Evolutionary conservation across 1,140 invertebrate species (phyloP), one percentile per base, ranked within the genome.

Genomic region (Plutomurus gul): DNA sequence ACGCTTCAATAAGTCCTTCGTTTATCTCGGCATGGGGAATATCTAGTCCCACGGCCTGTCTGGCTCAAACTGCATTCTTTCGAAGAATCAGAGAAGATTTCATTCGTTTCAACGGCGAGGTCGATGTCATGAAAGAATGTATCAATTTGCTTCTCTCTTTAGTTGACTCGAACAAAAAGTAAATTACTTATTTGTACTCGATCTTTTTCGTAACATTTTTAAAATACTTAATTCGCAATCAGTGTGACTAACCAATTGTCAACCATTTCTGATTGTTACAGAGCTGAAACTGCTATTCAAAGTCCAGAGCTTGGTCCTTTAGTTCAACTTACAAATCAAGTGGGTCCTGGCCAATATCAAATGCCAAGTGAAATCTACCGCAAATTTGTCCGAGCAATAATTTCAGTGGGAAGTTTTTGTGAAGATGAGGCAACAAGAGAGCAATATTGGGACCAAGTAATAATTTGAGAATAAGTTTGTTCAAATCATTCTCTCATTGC

Each of bases 41-140:
- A 25, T 88, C 91, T 78, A 89, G 89, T 33, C 88, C 89, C 25
- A 89, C 89, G 43, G 89, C 88, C 8, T 84, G 86, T 20, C 91
- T 91, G 90, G 88, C 88, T 1, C 84, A 91, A 18, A 89, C 90
- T 82, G 92, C 90, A 84, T 84, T 93, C 4, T 81, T 93, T 11
- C 88, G 89, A 18, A 91, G 91, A 85, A 86, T 92, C 18, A 85
- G 90, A 47, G 87, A 87, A 11, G 91, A 91, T 82, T 85, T 93
- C 1, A 87, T 87, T 40, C 84, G 87, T 1, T 92, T 91, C 85
- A 88, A 85, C 73, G 86, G 88, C 13, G 92, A 93, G 84, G 86
- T 88, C 1, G 83, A 84, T 1, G 83, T 92, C 27, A 86, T 91
- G 18, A 87, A 88, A 36, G 91, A 92, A 80, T 90, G 90, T 20